These are phyloP conservation scores for Oligia latruncula DNA, from an alignment of 2,888 invertebrate species.

Conservation along the genomic window DNA sequence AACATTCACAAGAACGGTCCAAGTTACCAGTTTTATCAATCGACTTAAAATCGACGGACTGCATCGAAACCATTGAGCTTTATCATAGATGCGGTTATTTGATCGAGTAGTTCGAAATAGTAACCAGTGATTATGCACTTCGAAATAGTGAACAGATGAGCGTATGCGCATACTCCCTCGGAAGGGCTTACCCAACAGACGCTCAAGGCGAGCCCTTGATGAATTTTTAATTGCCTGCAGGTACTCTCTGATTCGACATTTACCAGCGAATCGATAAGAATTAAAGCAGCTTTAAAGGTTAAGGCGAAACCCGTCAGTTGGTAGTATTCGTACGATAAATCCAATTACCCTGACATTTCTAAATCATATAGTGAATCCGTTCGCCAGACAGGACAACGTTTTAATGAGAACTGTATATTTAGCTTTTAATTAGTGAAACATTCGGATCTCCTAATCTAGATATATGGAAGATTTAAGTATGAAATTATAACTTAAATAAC, in stretches of 20 bases:
- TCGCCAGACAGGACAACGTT: constrained; percentile 32
- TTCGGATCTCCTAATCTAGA: constrained; percentile 21
- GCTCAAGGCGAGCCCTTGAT: constrained; percentile 77
- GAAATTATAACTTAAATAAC: background rate
- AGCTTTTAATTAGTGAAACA: constrained; percentile 45
- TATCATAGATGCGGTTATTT: constrained; percentile 64
- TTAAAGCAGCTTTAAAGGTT: constrained; percentile 51
- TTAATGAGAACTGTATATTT: constrained; percentile 51
- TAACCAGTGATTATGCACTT: constrained; percentile 68
- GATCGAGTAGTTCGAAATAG: constrained; percentile 69
- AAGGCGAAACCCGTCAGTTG: constrained; percentile 36
- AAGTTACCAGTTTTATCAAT: constrained; percentile 12
- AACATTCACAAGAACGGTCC: constrained; percentile 9
- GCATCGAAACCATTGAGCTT: constrained; percentile 33
- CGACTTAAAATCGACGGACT: background rate
- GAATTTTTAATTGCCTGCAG: constrained; percentile 68
- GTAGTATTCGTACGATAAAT: constrained; percentile 43
- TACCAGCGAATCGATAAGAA: constrained; percentile 59
- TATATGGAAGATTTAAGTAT: constrained; percentile 17
- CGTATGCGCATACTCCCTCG: constrained; percentile 65
- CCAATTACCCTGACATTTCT: constrained; percentile 60
- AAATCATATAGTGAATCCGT: constrained; percentile 49
- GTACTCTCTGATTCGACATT: constrained; percentile 66
- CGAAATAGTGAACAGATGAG: constrained; percentile 71
- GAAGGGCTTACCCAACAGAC: constrained; percentile 76